A percentile compares a stretch with the other conserved stretches of the same genome.
phyloP scores from a whole-genome alignment of 1,140 invertebrate genomes.

The Antheraea pernyi region DNA sequence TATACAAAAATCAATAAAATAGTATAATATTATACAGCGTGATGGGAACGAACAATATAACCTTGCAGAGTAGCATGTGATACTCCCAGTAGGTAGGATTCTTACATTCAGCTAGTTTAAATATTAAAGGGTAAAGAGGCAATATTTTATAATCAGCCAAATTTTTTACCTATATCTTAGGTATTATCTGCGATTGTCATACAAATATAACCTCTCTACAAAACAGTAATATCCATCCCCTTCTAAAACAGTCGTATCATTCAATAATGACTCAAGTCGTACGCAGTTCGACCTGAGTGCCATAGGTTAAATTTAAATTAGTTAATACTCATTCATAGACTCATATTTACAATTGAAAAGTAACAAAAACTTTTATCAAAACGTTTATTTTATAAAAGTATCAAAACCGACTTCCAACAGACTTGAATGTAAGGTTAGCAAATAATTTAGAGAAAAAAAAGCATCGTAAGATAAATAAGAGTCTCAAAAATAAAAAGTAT shows the following conservation, averaged over 20 bases:
- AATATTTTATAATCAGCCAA: conserved; percentile 5
- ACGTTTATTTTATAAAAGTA: conserved; percentile 5
- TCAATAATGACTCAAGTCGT: background rate
- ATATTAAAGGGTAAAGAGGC: conserved; percentile 4
- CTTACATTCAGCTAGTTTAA: background rate
- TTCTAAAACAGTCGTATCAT: conserved; percentile 1
- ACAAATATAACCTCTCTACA: background rate
- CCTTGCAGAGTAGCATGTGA: conserved; percentile 70
- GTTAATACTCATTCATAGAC: background rate
- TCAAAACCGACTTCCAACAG: conserved; percentile 51
- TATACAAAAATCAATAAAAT: conserved; percentile 10
- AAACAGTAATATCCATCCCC: background rate
- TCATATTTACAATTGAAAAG: background rate
- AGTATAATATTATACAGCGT: conserved; percentile 24
- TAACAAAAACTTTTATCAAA: background rate
- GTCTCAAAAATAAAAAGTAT: conserved; percentile 67
- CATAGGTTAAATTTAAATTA: background rate
- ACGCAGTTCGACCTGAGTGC: background rate
- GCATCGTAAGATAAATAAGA: conserved; percentile 76
- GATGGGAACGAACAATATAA: conserved; percentile 52
- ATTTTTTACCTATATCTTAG: conserved; percentile 1
- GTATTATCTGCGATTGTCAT: background rate
- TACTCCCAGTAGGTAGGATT: conserved; percentile 49
- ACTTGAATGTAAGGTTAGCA: conserved; percentile 55
- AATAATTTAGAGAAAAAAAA: conserved; percentile 62